Percentiles rank a stretch among this genome's conserved stretches.
These are phyloP conservation scores for Caenorhabditis plicata DNA, from an alignment of 2,888 invertebrate genomes.

Conservation along the genomic window DNA sequence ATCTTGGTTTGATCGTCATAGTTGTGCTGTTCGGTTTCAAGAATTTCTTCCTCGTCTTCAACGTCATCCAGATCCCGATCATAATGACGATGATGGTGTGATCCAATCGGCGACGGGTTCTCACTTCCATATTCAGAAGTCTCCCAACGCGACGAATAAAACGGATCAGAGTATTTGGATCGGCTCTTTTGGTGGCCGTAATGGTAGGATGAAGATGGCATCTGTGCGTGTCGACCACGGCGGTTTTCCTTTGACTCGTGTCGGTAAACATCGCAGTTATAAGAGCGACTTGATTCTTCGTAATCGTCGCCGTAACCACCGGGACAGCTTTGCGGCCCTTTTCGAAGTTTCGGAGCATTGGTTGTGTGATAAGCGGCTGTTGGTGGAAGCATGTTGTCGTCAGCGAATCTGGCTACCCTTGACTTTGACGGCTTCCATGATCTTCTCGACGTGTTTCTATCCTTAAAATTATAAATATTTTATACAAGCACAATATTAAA, in stretches of 20 bases:
- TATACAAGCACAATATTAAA: background rate
- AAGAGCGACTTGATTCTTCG: slow-evolving; percentile 9
- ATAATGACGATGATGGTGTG: slow-evolving; percentile 13
- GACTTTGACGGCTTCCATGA: slow-evolving; percentile 9
- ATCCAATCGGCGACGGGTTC: slow-evolving; percentile 36
- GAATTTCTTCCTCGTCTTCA: slow-evolving; percentile 17
- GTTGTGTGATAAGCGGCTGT: slow-evolving; percentile 39
- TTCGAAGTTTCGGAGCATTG: slow-evolving; percentile 11
- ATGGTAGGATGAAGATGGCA: slow-evolving; percentile 6
- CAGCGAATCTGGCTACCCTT: slow-evolving; percentile 13
- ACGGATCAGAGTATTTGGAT: background rate
- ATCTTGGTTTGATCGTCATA: slow-evolving; percentile 10
- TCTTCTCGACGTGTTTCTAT: slow-evolving; percentile 22
- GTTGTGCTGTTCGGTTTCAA: slow-evolving; percentile 9
- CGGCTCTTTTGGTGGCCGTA: background rate
- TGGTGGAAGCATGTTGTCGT: slow-evolving; percentile 30
- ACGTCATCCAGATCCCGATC: slow-evolving; percentile 11
- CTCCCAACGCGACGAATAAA: slow-evolving; percentile 24
- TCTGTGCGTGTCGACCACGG: slow-evolving; percentile 4
- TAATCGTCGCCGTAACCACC: slow-evolving; percentile 27
- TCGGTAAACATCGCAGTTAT: slow-evolving; percentile 3
- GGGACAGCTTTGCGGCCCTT: slow-evolving; percentile 43
- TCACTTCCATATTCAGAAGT: slow-evolving; percentile 47
- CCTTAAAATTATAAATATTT: slow-evolving; percentile 12
- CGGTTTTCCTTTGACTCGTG: slow-evolving; percentile 4